Base-by-base conservation (phyloP, 2,113 vertebrate species). In the Ctenomys sociabilis region DNA sequence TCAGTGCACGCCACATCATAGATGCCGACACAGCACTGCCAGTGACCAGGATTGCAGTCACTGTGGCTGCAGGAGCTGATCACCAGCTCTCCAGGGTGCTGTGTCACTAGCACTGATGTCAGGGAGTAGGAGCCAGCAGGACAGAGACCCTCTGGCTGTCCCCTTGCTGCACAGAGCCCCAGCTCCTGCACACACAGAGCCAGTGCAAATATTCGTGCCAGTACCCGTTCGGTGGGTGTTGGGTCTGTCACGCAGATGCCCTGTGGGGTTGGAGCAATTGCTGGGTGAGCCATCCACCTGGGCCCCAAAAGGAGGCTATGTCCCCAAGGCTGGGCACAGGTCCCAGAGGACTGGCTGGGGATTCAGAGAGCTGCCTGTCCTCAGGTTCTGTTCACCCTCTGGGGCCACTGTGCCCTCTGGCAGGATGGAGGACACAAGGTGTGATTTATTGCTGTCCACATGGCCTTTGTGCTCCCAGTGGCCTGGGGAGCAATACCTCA, bases 401-500 rank as follows among this genome's bases (percentile, higher is more conserved):
- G 90, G 96, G 92, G 95, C 37, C 68, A 7, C 75, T 81, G 93
- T 93, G 93, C 92, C 97, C 96, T 88, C 93, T 57, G 16, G 95
- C 97, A 96, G 97, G 95, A 96, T 9, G 10, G 2, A 45, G 52
- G 97, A 95, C 96, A 93, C 86, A 94, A 88, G 7, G 93, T 3
- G 1, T 97, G 97, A 98, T 98, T 98, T 97, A 98, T 97, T 63
- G 95, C 97, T 92, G 90, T 93, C 77, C 88, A 85, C 95, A 63
- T 7, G 75, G 83, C 97, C 96, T 63, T 96, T 97, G 93, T 96
- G 72, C 93, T 98, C 96, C 92, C 96, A 91, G 35, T 63, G 61
- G 95, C 98, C 98, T 75, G 9, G 97, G 98, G 98, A 98, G 91
- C 86, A 54, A 96, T 98, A 97, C 90, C 95, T 98, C 98, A 97